Percentiles rank a stretch among this genome's conserved stretches.
Conservation (phyloP, 64 coral and sea anemone genomes). For the Trachythela sp. region DNA sequence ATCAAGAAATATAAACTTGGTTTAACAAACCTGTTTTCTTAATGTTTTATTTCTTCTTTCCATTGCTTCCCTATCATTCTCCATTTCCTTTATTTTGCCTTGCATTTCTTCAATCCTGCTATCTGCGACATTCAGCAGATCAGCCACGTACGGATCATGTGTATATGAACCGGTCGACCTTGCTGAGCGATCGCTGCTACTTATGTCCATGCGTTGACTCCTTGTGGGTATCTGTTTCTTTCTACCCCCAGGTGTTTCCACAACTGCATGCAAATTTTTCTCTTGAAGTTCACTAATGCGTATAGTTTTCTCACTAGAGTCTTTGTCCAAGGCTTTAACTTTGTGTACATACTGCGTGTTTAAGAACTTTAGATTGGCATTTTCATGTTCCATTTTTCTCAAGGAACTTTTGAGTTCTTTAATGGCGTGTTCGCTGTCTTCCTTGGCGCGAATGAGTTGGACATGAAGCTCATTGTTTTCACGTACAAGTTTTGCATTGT, state of each 20-base stretch:
- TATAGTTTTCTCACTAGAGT: conserved; percentile 77
- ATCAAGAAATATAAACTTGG: not conserved
- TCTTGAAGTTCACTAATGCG: conserved; percentile 89
- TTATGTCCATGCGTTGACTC: conserved; percentile 97
- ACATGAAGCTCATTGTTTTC: conserved; percentile 99
- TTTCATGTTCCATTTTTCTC: conserved; percentile 95
- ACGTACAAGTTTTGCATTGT: conserved; percentile 93
- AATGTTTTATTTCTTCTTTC: conserved; percentile 95
- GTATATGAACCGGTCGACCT: conserved; percentile 39
- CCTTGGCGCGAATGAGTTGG: conserved; percentile 81
- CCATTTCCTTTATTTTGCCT: conserved; percentile 45
- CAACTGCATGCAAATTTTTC: conserved; percentile 96
- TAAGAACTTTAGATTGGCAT: conserved; percentile 93
- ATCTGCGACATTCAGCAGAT: conserved; percentile 91
- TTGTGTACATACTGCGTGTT: conserved; percentile 99
- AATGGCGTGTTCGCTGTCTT: conserved; percentile 75
- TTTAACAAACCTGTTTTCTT: conserved; percentile 71
- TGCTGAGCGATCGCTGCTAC: conserved; percentile 46
- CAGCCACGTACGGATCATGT: conserved; percentile 92
- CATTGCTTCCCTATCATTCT: conserved; percentile 65
- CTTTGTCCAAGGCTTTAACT: conserved; percentile 95
- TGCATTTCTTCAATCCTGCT: conserved; percentile 93
- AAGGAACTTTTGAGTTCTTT: conserved; percentile 83
- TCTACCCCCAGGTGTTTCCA: conserved; percentile 90
- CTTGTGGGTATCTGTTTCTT: conserved; percentile 88